Conservation (phyloP, 1,140 invertebrate genomes). For the Ceratina japonica region DNA sequence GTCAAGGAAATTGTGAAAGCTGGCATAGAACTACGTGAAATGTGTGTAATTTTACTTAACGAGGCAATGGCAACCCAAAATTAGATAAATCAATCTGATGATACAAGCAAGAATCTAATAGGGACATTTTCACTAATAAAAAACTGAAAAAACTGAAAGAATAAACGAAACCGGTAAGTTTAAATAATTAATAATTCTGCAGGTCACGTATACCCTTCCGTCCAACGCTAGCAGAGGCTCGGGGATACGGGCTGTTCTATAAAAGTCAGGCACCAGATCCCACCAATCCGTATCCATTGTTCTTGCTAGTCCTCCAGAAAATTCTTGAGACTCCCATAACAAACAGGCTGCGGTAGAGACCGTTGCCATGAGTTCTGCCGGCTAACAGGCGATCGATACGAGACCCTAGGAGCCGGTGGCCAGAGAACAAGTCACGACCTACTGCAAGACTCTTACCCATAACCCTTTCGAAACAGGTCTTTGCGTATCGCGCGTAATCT, state of each 20-base stretch:
- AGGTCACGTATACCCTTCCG: slow-evolving; percentile 79
- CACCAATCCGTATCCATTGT: slow-evolving; percentile 83
- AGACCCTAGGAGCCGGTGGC: slow-evolving; percentile 54
- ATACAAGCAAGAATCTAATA: too few relatives aligned
- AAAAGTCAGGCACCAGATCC: slow-evolving; percentile 80
- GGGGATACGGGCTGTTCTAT: slow-evolving; percentile 76
- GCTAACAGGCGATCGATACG: slow-evolving; percentile 69
- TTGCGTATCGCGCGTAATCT: slow-evolving; percentile 1
- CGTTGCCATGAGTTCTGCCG: slow-evolving; percentile 69
- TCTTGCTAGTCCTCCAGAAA: slow-evolving; percentile 27
- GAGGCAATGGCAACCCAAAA: too few relatives aligned
- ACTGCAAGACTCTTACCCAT: slow-evolving; percentile 33
- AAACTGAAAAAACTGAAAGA: too few relatives aligned
- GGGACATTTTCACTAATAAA: too few relatives aligned
- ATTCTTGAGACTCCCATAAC: slow-evolving; percentile 45
- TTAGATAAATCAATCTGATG: too few relatives aligned
- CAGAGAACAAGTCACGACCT: slow-evolving; percentile 48
- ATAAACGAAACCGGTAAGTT: too few relatives aligned
- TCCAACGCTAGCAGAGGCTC: slow-evolving; percentile 82
- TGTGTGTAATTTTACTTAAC: too few relatives aligned
- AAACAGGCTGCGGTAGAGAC: slow-evolving; percentile 70
- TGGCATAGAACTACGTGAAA: too few relatives aligned
- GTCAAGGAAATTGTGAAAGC: too few relatives aligned
- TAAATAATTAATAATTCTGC: neutral
- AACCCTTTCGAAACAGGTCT: neutral